Percentiles rank a stretch among this genome's conserved stretches.
These are phyloP conservation scores for Galerucella nymphaeae DNA, from an alignment of 2,888 invertebrate genomes.

Conservation along the genomic window DNA sequence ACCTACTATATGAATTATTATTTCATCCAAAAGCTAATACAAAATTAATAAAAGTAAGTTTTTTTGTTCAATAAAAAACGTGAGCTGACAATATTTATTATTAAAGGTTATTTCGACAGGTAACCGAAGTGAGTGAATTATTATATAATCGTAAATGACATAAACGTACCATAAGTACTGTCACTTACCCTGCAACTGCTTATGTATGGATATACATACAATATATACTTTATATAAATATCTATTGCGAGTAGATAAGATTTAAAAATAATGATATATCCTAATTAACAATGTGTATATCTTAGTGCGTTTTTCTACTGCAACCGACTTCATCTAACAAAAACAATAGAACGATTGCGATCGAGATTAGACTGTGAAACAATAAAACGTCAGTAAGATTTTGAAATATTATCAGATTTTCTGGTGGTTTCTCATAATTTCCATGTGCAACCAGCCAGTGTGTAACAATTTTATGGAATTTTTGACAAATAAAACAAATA, in stretches of 20 bases:
- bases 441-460: no score
- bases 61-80: background rate
- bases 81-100: background rate
- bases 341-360: slow-evolving; percentile 32
- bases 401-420: background rate
- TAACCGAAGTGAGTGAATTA: slow-evolving; percentile 50
- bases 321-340: slow-evolving; percentile 53
- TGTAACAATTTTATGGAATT: no score
- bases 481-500: no score
- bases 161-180: slow-evolving; percentile 55
- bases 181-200: slow-evolving; percentile 59
- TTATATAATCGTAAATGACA: slow-evolving; percentile 54
- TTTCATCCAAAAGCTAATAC: no score
- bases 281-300: slow-evolving; percentile 61
- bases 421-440: no score
- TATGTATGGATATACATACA: slow-evolving; percentile 56
- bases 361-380: slow-evolving; percentile 26
- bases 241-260: slow-evolving; percentile 61
- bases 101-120: slow-evolving; percentile 46
- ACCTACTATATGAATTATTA: no score
- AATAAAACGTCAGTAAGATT: background rate
- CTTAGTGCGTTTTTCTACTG: slow-evolving; percentile 60
- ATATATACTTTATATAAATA: slow-evolving; percentile 60
- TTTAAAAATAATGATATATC: slow-evolving; percentile 62
- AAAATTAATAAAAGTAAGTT: background rate